Base-by-base conservation (phyloP, 2,888 invertebrate species). In the Parascotia fuliginaria region DNA sequence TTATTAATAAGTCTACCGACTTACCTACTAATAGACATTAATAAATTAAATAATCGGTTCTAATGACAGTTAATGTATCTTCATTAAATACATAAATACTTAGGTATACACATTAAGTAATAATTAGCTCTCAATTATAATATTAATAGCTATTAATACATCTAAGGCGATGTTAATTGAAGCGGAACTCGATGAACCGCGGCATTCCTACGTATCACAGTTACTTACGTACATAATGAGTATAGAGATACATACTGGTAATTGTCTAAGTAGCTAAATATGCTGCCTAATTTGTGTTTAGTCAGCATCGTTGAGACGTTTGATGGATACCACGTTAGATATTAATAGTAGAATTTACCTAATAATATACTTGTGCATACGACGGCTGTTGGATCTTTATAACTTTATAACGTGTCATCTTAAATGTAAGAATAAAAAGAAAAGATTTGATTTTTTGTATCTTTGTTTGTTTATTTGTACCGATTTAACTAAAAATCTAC, bases 81-180 rank as follows among this genome's bases (percentile, higher is more conserved):
- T 32, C 22, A 41, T 48, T n/a, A n/a, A n/a, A n/a, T n/a, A n/a
- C n/a, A n/a, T 19, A 53, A 15, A 9, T 31, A 19, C 13, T 12
- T 31, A 53, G 39, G 22, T 59, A 58, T 56, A 51, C 55, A 52
- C 68, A 65, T 75, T 69, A 69, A 57, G 51, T 50, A 64, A 65
- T 72, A 70, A 74, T 76, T 67, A 71, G 62, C 63, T 60, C 70
- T 70, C 60, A 72, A 77, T 77, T 77, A 71, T 69, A 74, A 67
- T 70, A 73, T 73, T 72, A 75, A 69, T 65, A 58, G 59, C 50
- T 42, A 72, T 73, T 67, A 65, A 73, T 68, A 54, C 44, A 52
- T 62, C 66, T 49, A 64, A 76, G 75, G 75, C 75, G 71, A 72
- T 62, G 48, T 73, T 81, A 84, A 84, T 83, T 83, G 78, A 78